These are phyloP conservation scores for Drosophila setosimentum DNA, from an alignment of 2,888 invertebrate genomes.

Conservation along the genomic window DNA sequence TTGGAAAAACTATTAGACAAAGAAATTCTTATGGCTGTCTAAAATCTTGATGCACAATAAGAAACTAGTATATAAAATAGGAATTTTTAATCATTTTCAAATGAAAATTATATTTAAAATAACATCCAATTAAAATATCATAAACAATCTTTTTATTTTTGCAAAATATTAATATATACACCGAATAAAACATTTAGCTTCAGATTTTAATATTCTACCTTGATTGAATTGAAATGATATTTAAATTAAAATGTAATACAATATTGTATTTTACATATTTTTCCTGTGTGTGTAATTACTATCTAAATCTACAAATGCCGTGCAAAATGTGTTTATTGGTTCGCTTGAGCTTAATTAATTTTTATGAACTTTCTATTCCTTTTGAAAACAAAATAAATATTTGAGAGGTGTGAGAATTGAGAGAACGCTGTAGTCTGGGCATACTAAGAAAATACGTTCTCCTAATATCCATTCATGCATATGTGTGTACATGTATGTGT, in stretches of 20 bases:
- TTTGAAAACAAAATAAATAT: conserved; percentile 24
- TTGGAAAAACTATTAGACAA: not conserved
- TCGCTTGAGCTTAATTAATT: conserved; percentile 7
- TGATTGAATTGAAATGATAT: not conserved
- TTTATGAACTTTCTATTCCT: conserved; percentile 13
- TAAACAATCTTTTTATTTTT: not conserved
- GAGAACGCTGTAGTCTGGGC: conserved; percentile 10
- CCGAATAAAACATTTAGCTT: not conserved
- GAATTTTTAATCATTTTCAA: not conserved
- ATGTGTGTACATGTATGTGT: not conserved
- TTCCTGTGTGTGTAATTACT: not conserved
- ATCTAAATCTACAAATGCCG: not conserved
- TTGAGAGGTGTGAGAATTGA: conserved; percentile 17
- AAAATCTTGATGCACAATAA: not conserved
- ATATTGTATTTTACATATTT: not conserved
- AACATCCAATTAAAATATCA: not conserved
- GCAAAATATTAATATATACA: not conserved
- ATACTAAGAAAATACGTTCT: conserved; percentile 3
- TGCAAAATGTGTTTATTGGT: conserved; percentile 13
- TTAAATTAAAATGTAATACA: not conserved
- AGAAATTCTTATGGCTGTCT: not conserved
- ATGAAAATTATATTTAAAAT: not conserved
- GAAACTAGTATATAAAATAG: not conserved
- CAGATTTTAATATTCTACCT: not conserved
- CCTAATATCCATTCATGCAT: conserved; percentile 12